phyloP scores from a whole-genome alignment of 2,113 vertebrate genomes.

The Rhagologus leucostigma region DNA sequence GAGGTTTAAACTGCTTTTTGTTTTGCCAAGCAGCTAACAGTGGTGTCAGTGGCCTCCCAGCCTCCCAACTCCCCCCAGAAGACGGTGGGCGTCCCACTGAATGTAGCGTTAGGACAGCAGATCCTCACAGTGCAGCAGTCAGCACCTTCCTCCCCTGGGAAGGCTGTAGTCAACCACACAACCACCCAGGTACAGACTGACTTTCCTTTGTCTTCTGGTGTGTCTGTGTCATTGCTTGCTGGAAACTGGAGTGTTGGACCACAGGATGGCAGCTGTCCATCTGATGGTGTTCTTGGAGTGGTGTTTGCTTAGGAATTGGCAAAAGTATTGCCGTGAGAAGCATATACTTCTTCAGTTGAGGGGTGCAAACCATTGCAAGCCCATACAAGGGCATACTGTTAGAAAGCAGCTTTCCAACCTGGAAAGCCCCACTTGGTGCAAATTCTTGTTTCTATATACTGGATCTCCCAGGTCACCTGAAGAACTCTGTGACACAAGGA shows the following conservation, averaged over 20 bases:
- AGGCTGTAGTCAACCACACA: conserved; percentile 76
- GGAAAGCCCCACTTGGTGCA: not conserved
- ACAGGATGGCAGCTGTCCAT: not conserved
- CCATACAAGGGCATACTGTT: not conserved
- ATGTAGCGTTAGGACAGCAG: conserved; percentile 86
- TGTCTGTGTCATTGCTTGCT: not conserved
- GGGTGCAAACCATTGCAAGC: not conserved
- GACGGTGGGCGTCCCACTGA: conserved; percentile 82
- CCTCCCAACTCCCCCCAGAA: conserved; percentile 84
- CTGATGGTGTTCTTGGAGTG: not conserved
- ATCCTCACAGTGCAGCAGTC: conserved; percentile 86
- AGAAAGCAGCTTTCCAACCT: not conserved
- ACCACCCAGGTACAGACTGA: conserved; percentile 74
- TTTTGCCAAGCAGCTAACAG: conserved; percentile 78
- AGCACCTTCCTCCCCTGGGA: conserved; percentile 81
- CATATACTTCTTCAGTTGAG: rapidly evolving
- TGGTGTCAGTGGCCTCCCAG: conserved; percentile 86
- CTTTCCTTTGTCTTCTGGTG: not conserved
- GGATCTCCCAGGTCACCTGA: not conserved
- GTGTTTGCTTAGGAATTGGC: not conserved
- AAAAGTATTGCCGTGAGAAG: not conserved
- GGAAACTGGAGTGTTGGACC: not conserved
- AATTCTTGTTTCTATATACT: not conserved
- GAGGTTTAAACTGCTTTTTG: conserved; percentile 33
- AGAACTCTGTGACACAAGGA: rapidly evolving